phyloP scores from a whole-genome alignment of 2,797 vertebrate genomes.

The Catostomus latipinnis region DNA sequence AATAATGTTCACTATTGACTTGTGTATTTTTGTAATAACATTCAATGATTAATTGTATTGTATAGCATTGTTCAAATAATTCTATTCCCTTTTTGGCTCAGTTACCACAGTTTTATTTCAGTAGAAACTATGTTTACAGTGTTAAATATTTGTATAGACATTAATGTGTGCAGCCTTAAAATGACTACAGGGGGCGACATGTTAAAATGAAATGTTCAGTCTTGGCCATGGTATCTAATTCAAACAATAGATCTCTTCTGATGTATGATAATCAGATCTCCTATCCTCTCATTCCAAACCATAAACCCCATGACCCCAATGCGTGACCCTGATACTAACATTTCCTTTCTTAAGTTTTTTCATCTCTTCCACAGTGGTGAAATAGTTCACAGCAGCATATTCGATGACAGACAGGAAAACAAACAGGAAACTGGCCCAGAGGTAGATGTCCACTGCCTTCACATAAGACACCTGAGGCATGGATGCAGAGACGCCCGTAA shows the following conservation, averaged over 20 bases:
- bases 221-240: neutral
- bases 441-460: constrained; percentile 90
- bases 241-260: constrained; percentile 2
- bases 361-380: constrained; percentile 88
- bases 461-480: constrained; percentile 94
- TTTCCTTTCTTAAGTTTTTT: constrained; percentile 83
- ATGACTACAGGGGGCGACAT: neutral
- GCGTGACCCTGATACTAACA: constrained; percentile 66
- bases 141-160: neutral
- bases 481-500: constrained; percentile 89
- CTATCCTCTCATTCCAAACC: neutral
- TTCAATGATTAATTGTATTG: too few relatives aligned
- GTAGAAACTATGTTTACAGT: neutral
- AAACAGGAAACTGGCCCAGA: constrained; percentile 93
- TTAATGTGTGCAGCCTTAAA: neutral
- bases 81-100: too few relatives aligned
- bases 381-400: constrained; percentile 91
- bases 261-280: neutral
- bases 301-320: neutral
- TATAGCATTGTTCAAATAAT: too few relatives aligned
- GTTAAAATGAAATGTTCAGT: neutral
- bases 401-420: constrained; percentile 91
- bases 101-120: neutral
- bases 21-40: too few relatives aligned
- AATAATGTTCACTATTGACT: too few relatives aligned